Conservation (phyloP, 2,113 vertebrate genomes). For the Nasalis larvatus region DNA sequence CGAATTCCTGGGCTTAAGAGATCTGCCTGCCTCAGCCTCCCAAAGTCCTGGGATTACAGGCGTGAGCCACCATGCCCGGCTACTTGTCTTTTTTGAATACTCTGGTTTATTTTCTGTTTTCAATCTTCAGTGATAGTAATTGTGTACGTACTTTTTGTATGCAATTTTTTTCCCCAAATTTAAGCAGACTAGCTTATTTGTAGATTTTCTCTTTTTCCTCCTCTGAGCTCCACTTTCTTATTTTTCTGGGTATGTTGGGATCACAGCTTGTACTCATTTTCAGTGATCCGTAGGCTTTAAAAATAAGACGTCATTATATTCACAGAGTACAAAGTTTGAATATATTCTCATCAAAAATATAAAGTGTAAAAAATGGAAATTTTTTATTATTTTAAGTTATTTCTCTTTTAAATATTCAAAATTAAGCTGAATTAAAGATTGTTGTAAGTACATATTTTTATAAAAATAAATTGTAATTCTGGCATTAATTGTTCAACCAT, state of each 20-base stretch:
- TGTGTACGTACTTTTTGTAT: background rate
- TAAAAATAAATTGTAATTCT: background rate
- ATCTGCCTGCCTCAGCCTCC: too few relatives aligned
- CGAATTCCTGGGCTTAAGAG: too few relatives aligned
- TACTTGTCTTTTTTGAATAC: background rate
- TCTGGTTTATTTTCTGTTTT: background rate
- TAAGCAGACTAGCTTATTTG: background rate
- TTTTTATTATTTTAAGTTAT: background rate
- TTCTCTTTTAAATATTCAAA: slow-evolving; percentile 1
- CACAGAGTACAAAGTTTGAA: background rate
- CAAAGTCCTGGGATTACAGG: too few relatives aligned
- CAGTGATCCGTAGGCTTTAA: background rate
- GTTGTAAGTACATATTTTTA: background rate
- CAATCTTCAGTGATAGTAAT: background rate
- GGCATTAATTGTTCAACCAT: background rate
- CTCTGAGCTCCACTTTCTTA: background rate
- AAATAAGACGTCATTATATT: background rate
- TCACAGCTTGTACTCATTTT: background rate
- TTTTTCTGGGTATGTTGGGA: background rate
- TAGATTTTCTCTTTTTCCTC: background rate
- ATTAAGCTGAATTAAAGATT: background rate
- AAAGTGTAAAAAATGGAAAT: background rate
- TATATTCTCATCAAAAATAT: background rate
- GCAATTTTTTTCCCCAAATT: background rate
- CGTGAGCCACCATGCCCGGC: too few relatives aligned